Base-by-base conservation (phyloP, 1,140 invertebrate genomes). In the Elysia chlorotica region DNA sequence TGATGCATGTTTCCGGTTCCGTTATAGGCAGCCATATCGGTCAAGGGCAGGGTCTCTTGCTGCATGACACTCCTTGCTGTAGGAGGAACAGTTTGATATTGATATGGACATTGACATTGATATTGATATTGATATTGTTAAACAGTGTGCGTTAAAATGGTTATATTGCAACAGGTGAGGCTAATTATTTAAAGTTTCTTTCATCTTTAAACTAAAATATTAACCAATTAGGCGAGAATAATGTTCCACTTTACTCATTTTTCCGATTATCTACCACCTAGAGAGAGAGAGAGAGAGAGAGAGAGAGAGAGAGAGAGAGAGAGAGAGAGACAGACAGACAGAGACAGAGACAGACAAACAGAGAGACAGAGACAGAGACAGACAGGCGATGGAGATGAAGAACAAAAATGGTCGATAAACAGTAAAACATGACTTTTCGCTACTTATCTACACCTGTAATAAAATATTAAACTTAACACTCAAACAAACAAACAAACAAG, bases 171-270 rank as follows among this genome's bases (percentile, higher is more conserved):
- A 33, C n/a, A 37, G 63, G 2, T 56, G 37, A 23, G 67, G 54
- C n/a, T n/a, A n/a, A n/a, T n/a, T n/a, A n/a, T n/a, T n/a, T n/a
- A 31, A 54, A 56, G 33, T 23, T 54, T 28, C 31, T 56, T 30
- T 37, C 41, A 6, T 41, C 31, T 33, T 28, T 25, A 33, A 56
- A 37, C 25, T 61, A 17, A 36, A n/a, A n/a, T n/a, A n/a, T n/a
- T n/a, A n/a, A n/a, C n/a, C 56, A 53, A 56, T 35, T 17, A 48
- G 30, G 21, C 65, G n/a, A 25, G 69, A 65, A 63, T n/a, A 71
- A 61, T n/a, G 70, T 62, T 62, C n/a, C 41, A 14, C 41, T 14
- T n/a, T 10, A 48, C 41, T 14, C 10, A n/a, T 14, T 48, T 48
- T 48, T 48, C 10, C 41, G 41, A n/a, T n/a, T 48, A n/a, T 14